Evolutionary conservation across 2,797 vertebrate genomes (phyloP), one percentile per base, ranked within the genome.

Genomic region (Merluccius polli): DNA sequence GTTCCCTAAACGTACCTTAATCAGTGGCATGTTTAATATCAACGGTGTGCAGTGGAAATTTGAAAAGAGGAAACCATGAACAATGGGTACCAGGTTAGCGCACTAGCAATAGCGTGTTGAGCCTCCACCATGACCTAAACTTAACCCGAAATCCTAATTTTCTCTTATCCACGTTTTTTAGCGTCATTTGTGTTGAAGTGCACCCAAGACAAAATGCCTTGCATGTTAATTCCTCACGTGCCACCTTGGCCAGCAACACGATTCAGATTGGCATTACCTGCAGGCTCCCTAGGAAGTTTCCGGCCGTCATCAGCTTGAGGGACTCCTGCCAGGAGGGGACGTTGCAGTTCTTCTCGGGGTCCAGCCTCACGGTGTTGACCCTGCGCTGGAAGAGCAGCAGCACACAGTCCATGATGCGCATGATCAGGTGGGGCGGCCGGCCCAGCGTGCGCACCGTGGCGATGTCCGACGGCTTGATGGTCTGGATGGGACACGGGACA

Each of bases 351-450:
- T 93, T 98, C 77, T 98, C 97, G 0, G 85, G 89, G 86, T 99
- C 96, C 0, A 92, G 76, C 87, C 95, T 97, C 73, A 97, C 95
- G 0, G 89, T 72, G 77, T 96, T 98, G 71, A 99, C 87, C 78
- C 90, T 95, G 70, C 95, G 93, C 78, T 97, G 96, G 88, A 99
- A 97, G 10, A 99, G 95, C 86, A 99, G 92, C 82, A 99, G 82
- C 84, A 98, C 97, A 0, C 97, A 98, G 79, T 99, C 98, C 98
- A 99, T 99, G 89, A 99, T 99, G 2, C 96, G 91, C 98, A 99
- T 99, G 89, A 99, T 97, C 81, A 99, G 96, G 83, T 98, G 97
- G 0, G 98, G 98, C 0, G 97, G 98, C 0, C 97, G 94, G 7
- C 95, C 95, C 29, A 99, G 90, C 0, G 97, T 98, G 29, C 97